A percentile compares a stretch with the other conserved stretches of the same genome.
Conservation (phyloP, 1,140 invertebrate genomes). For the Trypoxylus dichotomus region DNA sequence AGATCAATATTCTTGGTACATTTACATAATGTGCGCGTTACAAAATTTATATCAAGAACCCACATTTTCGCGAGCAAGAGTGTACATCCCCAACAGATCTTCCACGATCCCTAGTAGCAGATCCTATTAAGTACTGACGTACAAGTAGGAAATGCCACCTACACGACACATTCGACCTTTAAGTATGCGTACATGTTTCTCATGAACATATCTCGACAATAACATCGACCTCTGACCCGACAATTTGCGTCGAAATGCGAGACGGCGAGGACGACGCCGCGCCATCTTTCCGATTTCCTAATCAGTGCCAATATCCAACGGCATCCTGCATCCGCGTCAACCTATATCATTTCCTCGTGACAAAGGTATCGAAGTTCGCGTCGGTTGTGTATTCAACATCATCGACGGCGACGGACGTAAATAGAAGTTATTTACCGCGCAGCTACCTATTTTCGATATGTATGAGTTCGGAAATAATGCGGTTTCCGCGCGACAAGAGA, state of each 20-base stretch:
- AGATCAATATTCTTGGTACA: no score
- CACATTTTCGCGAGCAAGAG: no score
- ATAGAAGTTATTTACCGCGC: conserved; percentile 10
- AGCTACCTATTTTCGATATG: conserved; percentile 16
- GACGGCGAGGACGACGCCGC: neutral
- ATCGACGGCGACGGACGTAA: neutral
- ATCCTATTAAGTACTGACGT: no score
- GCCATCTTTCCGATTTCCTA: neutral
- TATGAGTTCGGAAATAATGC: conserved; percentile 12
- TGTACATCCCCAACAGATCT: no score
- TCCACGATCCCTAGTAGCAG: no score
- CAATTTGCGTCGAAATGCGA: neutral
- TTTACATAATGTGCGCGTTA: no score
- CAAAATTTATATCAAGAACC: no score
- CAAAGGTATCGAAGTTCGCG: neutral
- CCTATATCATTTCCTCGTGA: conserved; percentile 23
- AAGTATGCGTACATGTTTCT: no score
- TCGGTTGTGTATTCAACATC: neutral
- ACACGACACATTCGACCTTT: no score
- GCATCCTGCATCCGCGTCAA: neutral
- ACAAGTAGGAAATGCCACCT: no score
- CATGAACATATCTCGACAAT: neutral
- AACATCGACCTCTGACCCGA: neutral
- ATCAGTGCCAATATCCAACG: neutral
- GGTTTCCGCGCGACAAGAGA: neutral